phyloP scores from a whole-genome alignment of 2,113 vertebrate species.

The Actinemys pallida region DNA sequence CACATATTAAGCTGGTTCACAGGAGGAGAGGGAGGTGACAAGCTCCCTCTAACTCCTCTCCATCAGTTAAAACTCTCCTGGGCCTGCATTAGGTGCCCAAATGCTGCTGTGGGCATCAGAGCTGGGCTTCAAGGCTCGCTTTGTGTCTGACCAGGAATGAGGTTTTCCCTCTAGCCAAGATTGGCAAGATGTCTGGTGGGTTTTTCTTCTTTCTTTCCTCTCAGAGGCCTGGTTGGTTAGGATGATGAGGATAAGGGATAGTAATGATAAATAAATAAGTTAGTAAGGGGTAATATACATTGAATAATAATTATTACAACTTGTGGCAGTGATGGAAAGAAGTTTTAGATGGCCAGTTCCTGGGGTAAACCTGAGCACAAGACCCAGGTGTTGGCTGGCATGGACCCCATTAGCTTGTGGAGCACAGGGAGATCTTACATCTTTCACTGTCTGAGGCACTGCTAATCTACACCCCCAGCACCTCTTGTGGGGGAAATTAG shows the following conservation, averaged over 20 bases:
- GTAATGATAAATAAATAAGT: background rate
- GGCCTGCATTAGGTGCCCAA: background rate
- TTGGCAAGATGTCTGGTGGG: background rate
- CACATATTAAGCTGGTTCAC: background rate
- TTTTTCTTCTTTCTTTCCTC: background rate
- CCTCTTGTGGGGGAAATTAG: background rate
- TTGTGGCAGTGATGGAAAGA: background rate
- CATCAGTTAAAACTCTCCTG: background rate
- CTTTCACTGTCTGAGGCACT: background rate
- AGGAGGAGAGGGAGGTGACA: background rate
- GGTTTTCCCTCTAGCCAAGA: background rate
- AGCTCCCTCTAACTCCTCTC: background rate
- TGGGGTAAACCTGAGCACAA: background rate
- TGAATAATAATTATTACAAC: background rate
- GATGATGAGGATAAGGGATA: background rate
- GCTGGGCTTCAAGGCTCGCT: background rate
- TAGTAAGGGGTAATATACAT: background rate
- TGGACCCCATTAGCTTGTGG: background rate
- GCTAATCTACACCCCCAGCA: background rate
- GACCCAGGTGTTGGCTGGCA: background rate
- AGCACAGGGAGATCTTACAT: background rate
- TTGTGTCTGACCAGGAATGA: rapidly evolving
- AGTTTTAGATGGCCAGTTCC: background rate
- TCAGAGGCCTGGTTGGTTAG: background rate
- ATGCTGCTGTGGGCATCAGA: background rate